Evolutionary conservation across 2,888 invertebrate species (phyloP), one percentile per base, ranked within the genome.

Genomic region (Mystacides longicornis): DNA sequence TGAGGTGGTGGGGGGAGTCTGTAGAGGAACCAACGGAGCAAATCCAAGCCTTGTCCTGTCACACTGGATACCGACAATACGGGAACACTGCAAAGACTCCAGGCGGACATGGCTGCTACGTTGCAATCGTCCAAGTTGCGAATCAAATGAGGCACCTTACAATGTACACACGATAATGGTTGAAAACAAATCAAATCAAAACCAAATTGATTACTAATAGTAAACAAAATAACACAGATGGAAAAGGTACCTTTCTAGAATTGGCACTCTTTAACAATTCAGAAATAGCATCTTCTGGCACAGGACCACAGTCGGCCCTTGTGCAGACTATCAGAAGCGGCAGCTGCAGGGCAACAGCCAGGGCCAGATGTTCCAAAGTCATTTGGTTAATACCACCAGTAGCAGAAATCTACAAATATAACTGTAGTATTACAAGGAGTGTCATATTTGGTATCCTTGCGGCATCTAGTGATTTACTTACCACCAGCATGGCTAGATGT

Each of bases 291-390:
- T 37, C 37, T 14, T 37, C 37, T n/a, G 37, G 49, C 71, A 1
- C 80, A 2, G 78, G 73, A n/a, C 88, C 87, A 55, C 93, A 78
- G 72, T 99, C 98, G 55, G 87, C 87, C 78, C 99, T 99, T 58
- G 91, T 95, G 57, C 99, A 81, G 1, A 97, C 91, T 16, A 94
- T 86, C 69, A 97, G 94, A 70, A 97, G 88, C 0, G 98, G 96
- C 64, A 91, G 82, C 64, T 89, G 85, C 46, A 93, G 69, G 0
- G 90, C 91, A 0, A 87, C 75, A 1, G 88, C 84, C 43, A 97
- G 82, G 0, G 89, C 87, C 55, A 97, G 78, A 72, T 98, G 97
- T 68, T 99, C 97, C 63, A 90, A 87, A 0, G 94, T 93, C 69
- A 89, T 89, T 3, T 85, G 81, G 0, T 85, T 85, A 42, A 88